These are phyloP conservation scores for Agapostemon virescens DNA, from an alignment of 2,888 invertebrate genomes.

Conservation along the genomic window DNA sequence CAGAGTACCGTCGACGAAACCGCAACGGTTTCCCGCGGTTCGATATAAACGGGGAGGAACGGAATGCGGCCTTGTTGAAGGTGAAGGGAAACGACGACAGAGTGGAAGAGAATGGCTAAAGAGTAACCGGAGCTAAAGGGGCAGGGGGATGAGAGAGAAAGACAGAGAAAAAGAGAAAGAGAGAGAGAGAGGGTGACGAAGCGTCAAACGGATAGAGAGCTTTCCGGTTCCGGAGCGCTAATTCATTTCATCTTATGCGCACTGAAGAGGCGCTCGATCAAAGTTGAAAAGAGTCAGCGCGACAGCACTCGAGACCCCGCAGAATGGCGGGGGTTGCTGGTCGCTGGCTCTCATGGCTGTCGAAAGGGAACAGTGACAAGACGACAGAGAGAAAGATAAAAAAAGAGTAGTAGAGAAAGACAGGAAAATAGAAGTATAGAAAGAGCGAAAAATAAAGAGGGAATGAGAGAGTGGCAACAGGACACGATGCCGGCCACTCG, in stretches of 20 bases:
- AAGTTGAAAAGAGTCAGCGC: conserved; percentile 75
- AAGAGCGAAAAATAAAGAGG: neutral
- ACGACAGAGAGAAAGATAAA: conserved; percentile 36
- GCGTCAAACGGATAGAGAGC: conserved; percentile 31
- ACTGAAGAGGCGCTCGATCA: conserved; percentile 79
- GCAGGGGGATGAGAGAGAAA: neutral
- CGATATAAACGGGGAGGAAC: conserved; percentile 37
- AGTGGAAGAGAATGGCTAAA: neutral
- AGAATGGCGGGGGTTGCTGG: conserved; percentile 52
- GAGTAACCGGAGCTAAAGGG: neutral
- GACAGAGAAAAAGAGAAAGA: conserved; percentile 21
- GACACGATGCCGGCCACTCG: conserved; percentile 70
- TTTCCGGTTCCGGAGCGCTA: conserved; percentile 66
- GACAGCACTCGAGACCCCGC: conserved; percentile 71
- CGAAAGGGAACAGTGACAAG: conserved; percentile 43
- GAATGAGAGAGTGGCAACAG: conserved; percentile 8
- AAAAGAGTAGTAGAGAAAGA: neutral
- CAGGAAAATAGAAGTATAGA: neutral
- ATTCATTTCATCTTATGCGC: conserved; percentile 77
- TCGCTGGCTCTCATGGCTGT: conserved; percentile 24
- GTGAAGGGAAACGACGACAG: neutral
- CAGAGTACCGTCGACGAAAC: conserved; percentile 32
- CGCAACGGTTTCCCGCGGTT: conserved; percentile 55
- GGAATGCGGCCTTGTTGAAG: conserved; percentile 11
- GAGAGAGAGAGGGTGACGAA: conserved; percentile 40